Conservation (phyloP, 2,113 vertebrate genomes). For the Poicephalus gulielmi region DNA sequence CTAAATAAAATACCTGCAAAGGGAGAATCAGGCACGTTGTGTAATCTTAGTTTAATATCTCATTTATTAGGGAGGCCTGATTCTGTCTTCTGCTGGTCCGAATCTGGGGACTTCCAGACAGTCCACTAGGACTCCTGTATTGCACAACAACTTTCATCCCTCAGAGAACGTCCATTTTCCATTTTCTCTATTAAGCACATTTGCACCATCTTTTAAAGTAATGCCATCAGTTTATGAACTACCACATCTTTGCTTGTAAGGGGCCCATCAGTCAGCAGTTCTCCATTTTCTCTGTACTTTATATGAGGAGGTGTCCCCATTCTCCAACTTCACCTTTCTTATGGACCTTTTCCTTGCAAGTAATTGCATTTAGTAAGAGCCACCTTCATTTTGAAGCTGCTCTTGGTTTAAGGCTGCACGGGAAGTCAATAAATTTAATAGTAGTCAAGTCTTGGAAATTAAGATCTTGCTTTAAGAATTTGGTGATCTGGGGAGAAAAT, state of each 20-base stretch:
- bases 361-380: constrained; percentile 21
- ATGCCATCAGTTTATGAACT: neutral
- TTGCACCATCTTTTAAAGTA: neutral
- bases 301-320: neutral
- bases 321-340: neutral
- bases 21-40: neutral
- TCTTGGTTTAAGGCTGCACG: neutral
- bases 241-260: neutral
- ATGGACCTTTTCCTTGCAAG: neutral
- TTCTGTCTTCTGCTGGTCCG: neutral
- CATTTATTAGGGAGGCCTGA: constrained; percentile 8
- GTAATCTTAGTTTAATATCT: neutral
- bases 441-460: neutral
- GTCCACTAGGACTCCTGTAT: neutral
- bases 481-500: neutral
- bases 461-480: neutral
- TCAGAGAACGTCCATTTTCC: neutral
- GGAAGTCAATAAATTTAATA: constrained; percentile 40
- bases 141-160: neutral
- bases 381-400: constrained; percentile 23
- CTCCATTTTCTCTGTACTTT: neutral
- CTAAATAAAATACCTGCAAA: neutral
- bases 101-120: neutral
- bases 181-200: neutral
- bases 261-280: neutral